Conservation (phyloP, 2,113 vertebrate species). For the Cebidichthys violaceus region DNA sequence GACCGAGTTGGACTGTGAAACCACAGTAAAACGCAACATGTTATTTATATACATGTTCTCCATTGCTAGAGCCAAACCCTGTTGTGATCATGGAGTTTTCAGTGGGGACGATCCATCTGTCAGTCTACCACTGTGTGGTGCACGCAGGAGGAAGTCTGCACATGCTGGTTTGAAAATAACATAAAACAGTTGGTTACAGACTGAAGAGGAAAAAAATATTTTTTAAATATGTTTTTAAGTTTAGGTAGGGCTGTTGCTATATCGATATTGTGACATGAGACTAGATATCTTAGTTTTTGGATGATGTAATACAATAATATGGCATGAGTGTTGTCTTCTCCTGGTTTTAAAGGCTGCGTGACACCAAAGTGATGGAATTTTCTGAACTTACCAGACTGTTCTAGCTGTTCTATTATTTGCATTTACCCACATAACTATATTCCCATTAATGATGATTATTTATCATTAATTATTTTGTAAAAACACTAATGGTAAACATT, state of each 20-base stretch:
- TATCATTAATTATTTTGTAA: background rate
- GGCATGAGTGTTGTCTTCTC: no score
- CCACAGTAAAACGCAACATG: background rate
- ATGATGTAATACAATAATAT: background rate
- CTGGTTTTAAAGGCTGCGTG: background rate
- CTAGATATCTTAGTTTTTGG: background rate
- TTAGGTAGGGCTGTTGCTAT: background rate
- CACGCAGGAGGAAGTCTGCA: constrained; percentile 15
- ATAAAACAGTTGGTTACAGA: background rate
- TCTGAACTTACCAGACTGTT: background rate
- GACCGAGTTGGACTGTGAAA: background rate
- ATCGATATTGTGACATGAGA: background rate
- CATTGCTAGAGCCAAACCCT: constrained; percentile 18
- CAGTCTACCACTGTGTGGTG: constrained; percentile 34
- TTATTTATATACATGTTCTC: constrained; percentile 19
- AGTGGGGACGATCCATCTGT: constrained; percentile 44
- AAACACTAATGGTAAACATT: background rate
- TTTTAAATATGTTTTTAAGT: background rate
- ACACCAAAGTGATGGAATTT: background rate
- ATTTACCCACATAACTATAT: background rate
- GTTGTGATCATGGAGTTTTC: constrained; percentile 26
- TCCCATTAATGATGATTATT: background rate
- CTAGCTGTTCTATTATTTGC: background rate
- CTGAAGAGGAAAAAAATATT: background rate
- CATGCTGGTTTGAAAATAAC: constrained; percentile 20